phyloP scores from a whole-genome alignment of 2,888 invertebrate species.

The Eulithis testata region DNA sequence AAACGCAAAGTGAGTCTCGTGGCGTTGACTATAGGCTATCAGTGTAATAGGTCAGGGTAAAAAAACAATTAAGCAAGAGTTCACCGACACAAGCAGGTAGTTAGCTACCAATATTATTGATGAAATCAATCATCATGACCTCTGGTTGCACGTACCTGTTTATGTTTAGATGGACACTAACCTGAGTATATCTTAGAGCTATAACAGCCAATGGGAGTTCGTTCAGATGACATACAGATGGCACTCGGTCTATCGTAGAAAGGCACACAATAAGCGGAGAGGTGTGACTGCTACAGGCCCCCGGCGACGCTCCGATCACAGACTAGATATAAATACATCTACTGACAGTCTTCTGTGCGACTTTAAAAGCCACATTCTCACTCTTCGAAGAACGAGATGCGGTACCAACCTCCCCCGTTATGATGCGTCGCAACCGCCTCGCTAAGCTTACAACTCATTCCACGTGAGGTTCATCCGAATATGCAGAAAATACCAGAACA shows the following conservation, averaged over 20 bases:
- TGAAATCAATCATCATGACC: background rate
- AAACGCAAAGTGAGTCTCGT: conserved; percentile 7
- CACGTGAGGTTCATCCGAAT: conserved; percentile 2
- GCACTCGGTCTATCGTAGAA: conserved; percentile 78
- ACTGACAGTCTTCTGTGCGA: conserved; percentile 77
- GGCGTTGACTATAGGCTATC: conserved; percentile 19
- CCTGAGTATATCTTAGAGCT: conserved; percentile 10
- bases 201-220: conserved; percentile 51
- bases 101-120: conserved; percentile 2
- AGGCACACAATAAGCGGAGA: conserved; percentile 84
- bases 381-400: conserved; percentile 58
- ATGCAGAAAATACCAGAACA: background rate
- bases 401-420: conserved; percentile 43
- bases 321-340: conserved; percentile 83
- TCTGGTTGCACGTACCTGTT: background rate
- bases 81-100: conserved; percentile 9
- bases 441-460: conserved; percentile 12
- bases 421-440: conserved; percentile 24
- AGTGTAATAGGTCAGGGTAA: conserved; percentile 33
- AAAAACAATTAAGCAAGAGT: conserved; percentile 24
- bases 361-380: conserved; percentile 62
- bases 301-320: conserved; percentile 83
- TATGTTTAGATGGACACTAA: background rate
- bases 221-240: conserved; percentile 59
- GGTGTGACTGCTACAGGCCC: conserved; percentile 80